Percentiles rank a stretch among this genome's conserved stretches.
Conservation (phyloP, 2,888 invertebrate genomes). For the Chrysomela aeneicollis region DNA sequence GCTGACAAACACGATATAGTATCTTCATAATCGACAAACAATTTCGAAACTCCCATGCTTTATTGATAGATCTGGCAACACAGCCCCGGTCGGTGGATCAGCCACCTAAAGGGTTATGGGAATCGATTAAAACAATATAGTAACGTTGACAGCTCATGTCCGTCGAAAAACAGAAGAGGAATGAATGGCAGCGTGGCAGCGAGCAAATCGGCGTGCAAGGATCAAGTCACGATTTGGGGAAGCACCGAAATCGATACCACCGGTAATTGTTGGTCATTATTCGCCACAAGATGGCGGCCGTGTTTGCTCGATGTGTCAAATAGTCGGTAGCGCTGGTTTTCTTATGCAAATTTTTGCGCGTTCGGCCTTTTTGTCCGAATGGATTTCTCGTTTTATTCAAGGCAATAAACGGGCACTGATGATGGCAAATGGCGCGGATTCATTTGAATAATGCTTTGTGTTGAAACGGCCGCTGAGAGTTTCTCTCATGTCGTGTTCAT, state of each 20-base stretch:
- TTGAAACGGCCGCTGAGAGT: not conserved
- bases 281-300: not conserved
- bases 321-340: constrained; percentile 3
- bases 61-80: not conserved
- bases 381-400: constrained; percentile 10
- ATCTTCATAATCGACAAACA: too few species aligned
- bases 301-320: not conserved
- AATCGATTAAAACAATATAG: constrained; percentile 23
- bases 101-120: constrained; percentile 8
- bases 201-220: constrained; percentile 10
- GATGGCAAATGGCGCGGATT: not conserved
- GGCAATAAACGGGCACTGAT: constrained; percentile 2
- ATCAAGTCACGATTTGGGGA: constrained; percentile 11
- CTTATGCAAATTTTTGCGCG: constrained; percentile 16
- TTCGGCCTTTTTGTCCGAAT: constrained; percentile 7
- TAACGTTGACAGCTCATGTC: constrained; percentile 23
- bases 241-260: constrained; percentile 1
- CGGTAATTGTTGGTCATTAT: constrained; percentile 10
- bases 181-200: constrained; percentile 14
- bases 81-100: not conserved
- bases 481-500: constrained; percentile 3
- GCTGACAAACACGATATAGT: too few species aligned
- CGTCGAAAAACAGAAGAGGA: constrained; percentile 12
- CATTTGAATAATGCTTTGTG: constrained; percentile 5
- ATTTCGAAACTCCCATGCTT: too few species aligned